Conservation (phyloP, 1,140 invertebrate genomes). For the Leptinotarsa lineolata region DNA sequence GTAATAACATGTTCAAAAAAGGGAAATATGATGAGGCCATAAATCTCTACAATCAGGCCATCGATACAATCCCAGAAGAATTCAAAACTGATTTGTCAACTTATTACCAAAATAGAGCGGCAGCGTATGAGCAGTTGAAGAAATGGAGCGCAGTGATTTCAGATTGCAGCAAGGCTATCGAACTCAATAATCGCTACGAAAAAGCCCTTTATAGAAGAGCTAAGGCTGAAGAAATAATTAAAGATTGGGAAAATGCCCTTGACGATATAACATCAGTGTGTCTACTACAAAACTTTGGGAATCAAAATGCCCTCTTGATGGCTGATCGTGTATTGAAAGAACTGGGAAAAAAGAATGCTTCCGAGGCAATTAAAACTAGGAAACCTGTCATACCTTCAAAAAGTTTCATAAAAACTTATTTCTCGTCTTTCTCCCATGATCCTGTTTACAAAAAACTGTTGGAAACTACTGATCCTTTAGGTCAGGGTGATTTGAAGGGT, state of each 20-base stretch:
- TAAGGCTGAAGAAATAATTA: conserved; percentile 77
- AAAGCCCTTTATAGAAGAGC: conserved; percentile 85
- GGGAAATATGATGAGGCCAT: conserved; percentile 90
- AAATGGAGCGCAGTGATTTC: conserved; percentile 82
- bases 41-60: conserved; percentile 84
- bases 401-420: conserved; percentile 83
- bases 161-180: conserved; percentile 85
- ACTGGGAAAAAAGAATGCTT: conserved; percentile 70
- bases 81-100: conserved; percentile 78
- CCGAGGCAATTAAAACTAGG: conserved; percentile 70
- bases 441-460: conserved; percentile 63
- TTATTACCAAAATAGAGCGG: conserved; percentile 95
- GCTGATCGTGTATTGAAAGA: conserved; percentile 88
- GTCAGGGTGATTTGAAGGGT: conserved; percentile 49
- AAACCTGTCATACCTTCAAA: conserved; percentile 78
- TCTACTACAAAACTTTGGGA: conserved; percentile 86
- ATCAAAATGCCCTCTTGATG: conserved; percentile 74
- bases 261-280: conserved; percentile 93
- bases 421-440: conserved; percentile 83
- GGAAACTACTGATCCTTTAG: conserved; percentile 44
- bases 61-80: conserved; percentile 78
- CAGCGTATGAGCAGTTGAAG: conserved; percentile 90
- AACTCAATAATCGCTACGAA: conserved; percentile 84
- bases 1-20: conserved; percentile 85
- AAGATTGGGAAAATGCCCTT: conserved; percentile 77